Conservation (phyloP, 30 jellyfish, hydroid and myxozoan genomes). For the Mastigias papua region DNA sequence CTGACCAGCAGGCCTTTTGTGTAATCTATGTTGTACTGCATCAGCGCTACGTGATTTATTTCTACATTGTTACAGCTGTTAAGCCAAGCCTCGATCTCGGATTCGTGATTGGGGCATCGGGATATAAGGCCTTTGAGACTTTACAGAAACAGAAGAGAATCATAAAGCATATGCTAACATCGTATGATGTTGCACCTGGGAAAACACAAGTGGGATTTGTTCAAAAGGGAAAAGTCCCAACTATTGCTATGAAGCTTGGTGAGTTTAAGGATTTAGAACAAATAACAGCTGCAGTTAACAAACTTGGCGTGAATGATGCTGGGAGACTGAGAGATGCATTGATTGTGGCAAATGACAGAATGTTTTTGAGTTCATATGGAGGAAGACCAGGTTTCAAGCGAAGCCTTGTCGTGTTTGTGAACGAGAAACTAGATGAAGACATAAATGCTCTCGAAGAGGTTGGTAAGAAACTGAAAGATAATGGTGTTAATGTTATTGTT, state of each 20-base stretch:
- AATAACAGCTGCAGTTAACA: not conserved
- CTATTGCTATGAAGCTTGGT: slow-evolving; percentile 43
- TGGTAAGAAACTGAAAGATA: slow-evolving; percentile 31
- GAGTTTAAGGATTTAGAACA: not conserved
- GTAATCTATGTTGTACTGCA: no score
- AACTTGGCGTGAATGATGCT: not conserved
- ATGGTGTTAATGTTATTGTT: slow-evolving; percentile 67
- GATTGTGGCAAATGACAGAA: slow-evolving; percentile 18
- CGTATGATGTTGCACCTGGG: slow-evolving; percentile 75
- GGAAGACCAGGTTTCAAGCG: slow-evolving; percentile 74
- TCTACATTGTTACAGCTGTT: not conserved
- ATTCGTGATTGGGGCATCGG: slow-evolving; percentile 67
- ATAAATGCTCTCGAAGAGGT: slow-evolving; percentile 25
- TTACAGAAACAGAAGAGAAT: slow-evolving; percentile 49
- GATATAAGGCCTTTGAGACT: slow-evolving; percentile 39
- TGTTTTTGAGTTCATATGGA: slow-evolving; percentile 67
- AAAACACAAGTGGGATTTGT: slow-evolving; percentile 79
- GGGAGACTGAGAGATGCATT: slow-evolving; percentile 30
- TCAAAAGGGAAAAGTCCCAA: slow-evolving; percentile 46
- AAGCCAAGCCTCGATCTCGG: slow-evolving; percentile 73
- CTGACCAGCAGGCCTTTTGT: no score
- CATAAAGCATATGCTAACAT: slow-evolving; percentile 59
- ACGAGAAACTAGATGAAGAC: slow-evolving; percentile 19
- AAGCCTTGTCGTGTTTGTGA: slow-evolving; percentile 72
- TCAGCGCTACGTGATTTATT: no score